A percentile compares a stretch with the other conserved stretches of the same genome.
These are phyloP conservation scores for Drosophila mojavensis DNA, from an alignment of 1,140 invertebrate genomes.

Conservation along the genomic window DNA sequence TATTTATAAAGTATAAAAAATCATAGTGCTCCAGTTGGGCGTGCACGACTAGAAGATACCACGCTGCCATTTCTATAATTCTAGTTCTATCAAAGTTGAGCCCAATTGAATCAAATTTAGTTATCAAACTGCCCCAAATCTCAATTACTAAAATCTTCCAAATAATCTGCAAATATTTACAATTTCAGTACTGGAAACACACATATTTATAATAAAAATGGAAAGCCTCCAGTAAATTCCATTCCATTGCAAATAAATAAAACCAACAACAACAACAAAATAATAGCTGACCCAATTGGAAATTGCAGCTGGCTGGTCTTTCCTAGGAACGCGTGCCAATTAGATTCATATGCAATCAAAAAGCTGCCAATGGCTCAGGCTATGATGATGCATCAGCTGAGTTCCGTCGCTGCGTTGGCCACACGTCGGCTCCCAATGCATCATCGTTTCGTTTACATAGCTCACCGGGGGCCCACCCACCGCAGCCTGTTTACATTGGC, in stretches of 20 bases:
- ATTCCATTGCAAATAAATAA: neutral
- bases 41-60: too few relatives aligned
- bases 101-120: too few relatives aligned
- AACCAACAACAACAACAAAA: neutral
- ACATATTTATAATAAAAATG: too few relatives aligned
- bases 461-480: neutral
- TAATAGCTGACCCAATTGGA: constrained; percentile 23
- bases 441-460: constrained; percentile 36
- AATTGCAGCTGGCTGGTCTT: constrained; percentile 25
- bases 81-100: too few relatives aligned
- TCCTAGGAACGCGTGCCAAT: constrained; percentile 42
- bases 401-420: constrained; percentile 6
- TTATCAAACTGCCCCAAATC: too few relatives aligned
- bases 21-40: too few relatives aligned
- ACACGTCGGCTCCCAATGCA: constrained; percentile 20
- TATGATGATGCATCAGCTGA: neutral
- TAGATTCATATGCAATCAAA: constrained; percentile 40
- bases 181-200: too few relatives aligned
- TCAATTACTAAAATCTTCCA: too few relatives aligned
- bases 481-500: constrained; percentile 53
- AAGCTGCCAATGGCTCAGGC: constrained; percentile 2
- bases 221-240: too few relatives aligned
- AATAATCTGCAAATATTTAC: too few relatives aligned
- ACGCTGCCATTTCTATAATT: too few relatives aligned
- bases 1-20: too few relatives aligned